Evolutionary conservation across 1,140 invertebrate species (phyloP), one percentile per base, ranked within the genome.

Genomic region (Drosophila simulans): DNA sequence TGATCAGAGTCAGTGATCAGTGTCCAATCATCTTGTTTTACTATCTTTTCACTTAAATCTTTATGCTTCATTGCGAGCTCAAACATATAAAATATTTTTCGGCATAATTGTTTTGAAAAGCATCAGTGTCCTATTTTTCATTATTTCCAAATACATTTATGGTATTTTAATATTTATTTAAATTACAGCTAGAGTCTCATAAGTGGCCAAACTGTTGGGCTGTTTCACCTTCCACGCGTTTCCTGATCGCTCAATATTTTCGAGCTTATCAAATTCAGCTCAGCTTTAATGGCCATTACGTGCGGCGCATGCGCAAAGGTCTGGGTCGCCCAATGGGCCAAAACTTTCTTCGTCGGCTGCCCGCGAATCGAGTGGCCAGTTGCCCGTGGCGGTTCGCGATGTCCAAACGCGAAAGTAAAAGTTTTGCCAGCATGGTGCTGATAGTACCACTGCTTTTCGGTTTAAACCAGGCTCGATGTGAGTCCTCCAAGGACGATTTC

Each of bases 271-370:
- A 71, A 68, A 90, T 89, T 64, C 84, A 58, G 73, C 77, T 89
- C 84, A 89, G 73, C 85, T 84, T 80, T 89, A 71, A 64, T 71
- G 37, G 39, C 39, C 5, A 11, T 17, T 40, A 62, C 84, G 85
- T 89, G 84, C 57, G 31, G 53, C 51, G 84, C 73, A 89, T 89
- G 49, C 40, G 20, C 48, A 85, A 80, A 31, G 31, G 43, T 40
- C 49, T 60, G 39, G 52, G 76, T 56, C 63, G 58, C 72, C 51
- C 48, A 48, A 5, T 10, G 40, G 60, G 59, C 56, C 64, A 68
- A 68, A 89, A 89, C 80, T 89, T 89, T 89, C 84, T 89, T 89
- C 65, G 77, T 35, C 8, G 31, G 48, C 46, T 59, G 65, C 46
- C 34, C 45, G 31, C 39, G 51, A 40, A n/a, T 54, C 46, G 17